phyloP scores from a whole-genome alignment of 1,140 invertebrate genomes.

The Mercenaria mercenaria region DNA sequence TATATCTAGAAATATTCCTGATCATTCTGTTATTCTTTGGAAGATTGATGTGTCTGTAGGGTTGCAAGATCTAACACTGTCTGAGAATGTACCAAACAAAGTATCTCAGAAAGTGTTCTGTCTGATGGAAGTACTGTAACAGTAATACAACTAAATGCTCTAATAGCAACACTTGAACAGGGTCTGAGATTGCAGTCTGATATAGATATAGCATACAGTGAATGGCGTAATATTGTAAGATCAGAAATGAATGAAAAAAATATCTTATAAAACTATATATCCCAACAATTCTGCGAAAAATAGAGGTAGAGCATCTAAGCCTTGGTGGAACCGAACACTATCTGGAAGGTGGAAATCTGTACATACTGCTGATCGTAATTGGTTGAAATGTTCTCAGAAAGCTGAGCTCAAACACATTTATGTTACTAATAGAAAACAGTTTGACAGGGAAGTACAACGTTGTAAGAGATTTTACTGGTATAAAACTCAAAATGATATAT shows the following conservation, averaged over 20 bases:
- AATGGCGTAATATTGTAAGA: slow-evolving; percentile 17
- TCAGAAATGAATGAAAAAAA: slow-evolving; percentile 7
- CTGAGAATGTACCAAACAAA: not conserved
- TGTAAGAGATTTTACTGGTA: too few relatives aligned
- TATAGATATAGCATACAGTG: not conserved
- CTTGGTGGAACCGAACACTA: not conserved
- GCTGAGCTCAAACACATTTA: too few relatives aligned
- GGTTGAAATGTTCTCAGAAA: too few relatives aligned
- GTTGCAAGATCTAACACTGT: not conserved
- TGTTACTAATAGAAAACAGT: too few relatives aligned
- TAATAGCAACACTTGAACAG: not conserved
- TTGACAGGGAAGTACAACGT: too few relatives aligned
- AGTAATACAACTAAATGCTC: not conserved
- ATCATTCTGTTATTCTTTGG: slow-evolving; percentile 20
- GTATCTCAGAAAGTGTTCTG: not conserved
- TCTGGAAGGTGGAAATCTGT: not conserved
- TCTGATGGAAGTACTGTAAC: not conserved
- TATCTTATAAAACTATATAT: not conserved
- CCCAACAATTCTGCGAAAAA: not conserved
- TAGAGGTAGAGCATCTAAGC: not conserved
- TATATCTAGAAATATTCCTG: slow-evolving; percentile 18
- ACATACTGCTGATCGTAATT: not conserved
- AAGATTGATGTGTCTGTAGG: not conserved
- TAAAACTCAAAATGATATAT: too few relatives aligned
- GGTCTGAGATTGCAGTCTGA: slow-evolving; percentile 6